Evolutionary conservation across 2,888 invertebrate genomes (phyloP), one percentile per base, ranked within the genome.

Genomic region (Sinotaia quadrata): DNA sequence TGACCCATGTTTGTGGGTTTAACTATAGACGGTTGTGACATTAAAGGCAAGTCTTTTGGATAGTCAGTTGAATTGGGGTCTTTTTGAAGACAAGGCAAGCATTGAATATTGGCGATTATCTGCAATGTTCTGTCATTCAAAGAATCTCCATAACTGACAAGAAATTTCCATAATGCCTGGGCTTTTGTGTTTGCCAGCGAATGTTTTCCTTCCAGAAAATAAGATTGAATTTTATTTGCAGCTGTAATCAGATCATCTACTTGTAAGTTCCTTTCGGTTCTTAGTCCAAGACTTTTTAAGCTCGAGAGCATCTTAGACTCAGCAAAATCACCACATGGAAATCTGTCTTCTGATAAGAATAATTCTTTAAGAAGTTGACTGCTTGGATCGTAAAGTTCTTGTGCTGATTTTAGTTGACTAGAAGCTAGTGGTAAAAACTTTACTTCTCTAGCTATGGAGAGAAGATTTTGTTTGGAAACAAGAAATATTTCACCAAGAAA

Each of bases 211-310:
- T 34, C 8, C 5, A n/a, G 5, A 2, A 57, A 12, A 1, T 21
- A n/a, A 18, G 15, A 10, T 36, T 57, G 15, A 8, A 67, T 47
- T 12, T 15, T n/a, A 29, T 72, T 56, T 29, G 78, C 78, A 31
- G 68, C 47, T 8, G 58, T 24, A 34, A 76, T 57, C 27, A 81
- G 24, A 49, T 83, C 81, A 31, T 73, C 72, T 24, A 69, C 62
- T 51, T 72, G 71, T 27, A 82, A 72, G 8, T 78, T 73, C 10
- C 68, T 54, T 29, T 72, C 69, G 4, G 68, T 69, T 37, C 78
- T 66, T 27, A 83, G 73, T 31, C 81, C 83, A 27, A 83, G 67
- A 47, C 75, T 67, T 27, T 74, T 71, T 29, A 82, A 71, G 29
- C 73, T 71, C 2, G 68, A 58, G 8, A 81, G 29, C n/a, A 79